Conservation (phyloP, 2,113 vertebrate species). For the Pomatostomus ruficeps region DNA sequence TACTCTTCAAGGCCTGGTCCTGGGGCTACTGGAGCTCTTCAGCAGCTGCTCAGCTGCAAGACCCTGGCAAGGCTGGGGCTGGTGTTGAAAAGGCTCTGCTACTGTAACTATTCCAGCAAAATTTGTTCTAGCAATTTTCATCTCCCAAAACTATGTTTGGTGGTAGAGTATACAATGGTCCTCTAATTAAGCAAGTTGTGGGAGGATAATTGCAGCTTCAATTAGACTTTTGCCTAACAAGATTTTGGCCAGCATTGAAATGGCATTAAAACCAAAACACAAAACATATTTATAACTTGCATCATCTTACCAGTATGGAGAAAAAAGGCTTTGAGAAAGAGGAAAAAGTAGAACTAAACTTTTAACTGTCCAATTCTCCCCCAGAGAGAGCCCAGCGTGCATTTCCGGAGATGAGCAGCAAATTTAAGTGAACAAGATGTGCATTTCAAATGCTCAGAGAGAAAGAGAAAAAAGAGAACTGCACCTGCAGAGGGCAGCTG, state of each 20-base stretch:
- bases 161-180: conserved; percentile 15
- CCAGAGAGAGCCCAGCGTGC: not conserved
- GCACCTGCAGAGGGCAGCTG: not conserved
- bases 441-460: not conserved
- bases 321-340: not conserved
- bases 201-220: conserved; percentile 20
- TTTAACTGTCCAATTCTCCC: not conserved
- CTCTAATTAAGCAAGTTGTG: conserved; percentile 40
- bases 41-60: not conserved
- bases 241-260: conserved; percentile 8
- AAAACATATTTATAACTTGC: conserved; percentile 9
- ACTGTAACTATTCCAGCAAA: not conserved
- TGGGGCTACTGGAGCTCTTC: not conserved
- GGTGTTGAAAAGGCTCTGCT: not conserved
- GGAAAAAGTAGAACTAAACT: not conserved
- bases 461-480: not conserved
- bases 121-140: conserved; percentile 25
- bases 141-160: conserved; percentile 1
- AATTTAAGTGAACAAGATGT: not conserved
- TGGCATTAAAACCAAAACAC: not conserved
- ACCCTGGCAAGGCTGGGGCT: not conserved
- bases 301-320: not conserved
- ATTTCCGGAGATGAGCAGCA: not conserved
- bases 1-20: not conserved
- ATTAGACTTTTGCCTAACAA: conserved; percentile 29